These are phyloP conservation scores for Pao palembangensis DNA, from an alignment of 2,113 vertebrate genomes.

Conservation along the genomic window DNA sequence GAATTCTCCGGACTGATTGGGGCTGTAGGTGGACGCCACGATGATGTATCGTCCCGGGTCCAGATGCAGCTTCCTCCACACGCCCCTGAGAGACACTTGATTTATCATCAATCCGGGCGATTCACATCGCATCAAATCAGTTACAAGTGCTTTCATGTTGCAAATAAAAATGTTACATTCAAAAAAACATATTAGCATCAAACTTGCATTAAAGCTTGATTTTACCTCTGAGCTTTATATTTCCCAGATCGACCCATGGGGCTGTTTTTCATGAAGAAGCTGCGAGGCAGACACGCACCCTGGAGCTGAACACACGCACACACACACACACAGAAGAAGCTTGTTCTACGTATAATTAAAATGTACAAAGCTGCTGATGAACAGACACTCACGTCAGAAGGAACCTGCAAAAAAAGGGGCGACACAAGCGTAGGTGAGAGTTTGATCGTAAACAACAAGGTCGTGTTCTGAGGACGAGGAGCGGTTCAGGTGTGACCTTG, in stretches of 20 bases:
- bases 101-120: too few species aligned
- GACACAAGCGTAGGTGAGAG: background rate
- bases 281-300: slow-evolving; percentile 55
- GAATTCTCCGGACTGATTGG: slow-evolving; percentile 74
- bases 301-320: slow-evolving; percentile 42
- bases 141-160: too few species aligned
- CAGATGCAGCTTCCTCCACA: slow-evolving; percentile 70
- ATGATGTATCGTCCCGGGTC: slow-evolving; percentile 74
- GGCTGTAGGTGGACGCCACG: slow-evolving; percentile 67
- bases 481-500: slow-evolving; percentile 51
- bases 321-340: background rate
- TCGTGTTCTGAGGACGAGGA: background rate
- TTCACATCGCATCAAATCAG: too few species aligned
- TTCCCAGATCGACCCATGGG: slow-evolving; percentile 70
- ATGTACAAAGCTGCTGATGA: background rate
- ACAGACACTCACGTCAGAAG: slow-evolving; percentile 55
- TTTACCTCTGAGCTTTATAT: slow-evolving; percentile 69
- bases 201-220: background rate
- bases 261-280: slow-evolving; percentile 68
- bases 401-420: slow-evolving; percentile 58
- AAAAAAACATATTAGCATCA: background rate
- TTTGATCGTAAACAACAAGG: background rate
- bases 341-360: background rate
- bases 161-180: background rate
- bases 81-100: slow-evolving; percentile 50